These are phyloP conservation scores for Drepana arcuata DNA, from an alignment of 1,140 invertebrate species.

Conservation along the genomic window DNA sequence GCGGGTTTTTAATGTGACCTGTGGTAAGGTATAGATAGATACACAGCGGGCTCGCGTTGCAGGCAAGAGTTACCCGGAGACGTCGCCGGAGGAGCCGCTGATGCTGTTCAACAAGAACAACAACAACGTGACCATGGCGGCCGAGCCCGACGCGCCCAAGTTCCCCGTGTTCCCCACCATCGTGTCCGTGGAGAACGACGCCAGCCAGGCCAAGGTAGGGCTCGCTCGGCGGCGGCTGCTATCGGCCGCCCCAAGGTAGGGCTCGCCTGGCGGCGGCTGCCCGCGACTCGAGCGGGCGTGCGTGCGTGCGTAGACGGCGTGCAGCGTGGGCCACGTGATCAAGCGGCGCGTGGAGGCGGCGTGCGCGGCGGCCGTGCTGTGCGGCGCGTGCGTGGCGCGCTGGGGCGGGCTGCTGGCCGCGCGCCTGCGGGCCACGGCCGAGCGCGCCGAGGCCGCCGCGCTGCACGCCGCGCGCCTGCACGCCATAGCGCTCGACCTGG, in stretches of 20 bases:
- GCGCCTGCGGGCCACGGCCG: constrained; percentile 24
- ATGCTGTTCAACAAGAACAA: constrained; percentile 90
- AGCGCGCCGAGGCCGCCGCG: constrained; percentile 25
- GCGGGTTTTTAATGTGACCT: too few relatives aligned
- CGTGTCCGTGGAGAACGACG: constrained; percentile 90
- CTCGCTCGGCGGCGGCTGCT: not conserved
- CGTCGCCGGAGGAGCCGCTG: constrained; percentile 80
- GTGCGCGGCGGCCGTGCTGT: constrained; percentile 46
- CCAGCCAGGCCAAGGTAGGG: constrained; percentile 86
- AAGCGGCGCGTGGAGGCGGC: constrained; percentile 81
- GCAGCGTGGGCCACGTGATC: constrained; percentile 89
- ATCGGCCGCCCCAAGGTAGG: constrained; percentile 83
- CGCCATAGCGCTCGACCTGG: constrained; percentile 26
- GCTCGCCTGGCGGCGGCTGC: not conserved
- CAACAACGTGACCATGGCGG: constrained; percentile 82
- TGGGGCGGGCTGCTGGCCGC: constrained; percentile 50
- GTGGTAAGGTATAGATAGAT: too few relatives aligned
- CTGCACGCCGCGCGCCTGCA: constrained; percentile 30
- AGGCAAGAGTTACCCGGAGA: constrained; percentile 82
- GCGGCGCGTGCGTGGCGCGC: constrained; percentile 43
- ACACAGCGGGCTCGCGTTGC: too few relatives aligned
- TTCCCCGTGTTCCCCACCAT: constrained; percentile 87
- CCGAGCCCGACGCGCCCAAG: constrained; percentile 81
- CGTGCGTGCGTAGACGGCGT: constrained; percentile 70
- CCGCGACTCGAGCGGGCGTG: too few relatives aligned